Evolutionary conservation across 2,113 vertebrate genomes (phyloP).

Genomic region (Oceanodroma tethys): DNA sequence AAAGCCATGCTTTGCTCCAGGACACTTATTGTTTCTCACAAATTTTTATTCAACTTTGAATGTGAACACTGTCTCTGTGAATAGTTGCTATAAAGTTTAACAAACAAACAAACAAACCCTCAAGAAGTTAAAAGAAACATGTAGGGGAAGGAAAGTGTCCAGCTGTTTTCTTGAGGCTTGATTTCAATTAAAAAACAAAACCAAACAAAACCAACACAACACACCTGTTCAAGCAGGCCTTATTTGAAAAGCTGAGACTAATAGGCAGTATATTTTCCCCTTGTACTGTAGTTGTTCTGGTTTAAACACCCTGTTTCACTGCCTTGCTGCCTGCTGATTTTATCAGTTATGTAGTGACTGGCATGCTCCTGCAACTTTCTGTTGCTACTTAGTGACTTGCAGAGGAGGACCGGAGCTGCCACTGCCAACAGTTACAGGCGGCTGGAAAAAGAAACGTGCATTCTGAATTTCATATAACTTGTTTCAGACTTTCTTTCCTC

Average conservation of each 20-base stretch:
- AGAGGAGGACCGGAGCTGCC: not conserved
- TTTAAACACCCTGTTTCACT: not conserved
- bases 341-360: not conserved
- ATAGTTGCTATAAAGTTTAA: not conserved
- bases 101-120: not conserved
- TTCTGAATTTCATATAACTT: not conserved
- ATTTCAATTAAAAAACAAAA: not conserved
- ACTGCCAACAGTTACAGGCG: not conserved
- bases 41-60: not conserved
- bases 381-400: not conserved
- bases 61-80: not conserved
- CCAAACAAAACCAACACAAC: not conserved
- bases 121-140: not conserved
- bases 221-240: not conserved
- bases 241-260: not conserved
- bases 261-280: not conserved
- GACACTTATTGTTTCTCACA: not conserved
- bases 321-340: not conserved
- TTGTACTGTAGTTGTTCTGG: not conserved
- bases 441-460: not conserved
- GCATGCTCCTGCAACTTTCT: not conserved
- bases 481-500: not conserved
- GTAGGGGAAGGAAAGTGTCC: not conserved
- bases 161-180: not conserved
- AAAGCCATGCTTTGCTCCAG: not conserved